Conservation (phyloP, 2,888 invertebrate genomes). For the Charanyca ferruginea region DNA sequence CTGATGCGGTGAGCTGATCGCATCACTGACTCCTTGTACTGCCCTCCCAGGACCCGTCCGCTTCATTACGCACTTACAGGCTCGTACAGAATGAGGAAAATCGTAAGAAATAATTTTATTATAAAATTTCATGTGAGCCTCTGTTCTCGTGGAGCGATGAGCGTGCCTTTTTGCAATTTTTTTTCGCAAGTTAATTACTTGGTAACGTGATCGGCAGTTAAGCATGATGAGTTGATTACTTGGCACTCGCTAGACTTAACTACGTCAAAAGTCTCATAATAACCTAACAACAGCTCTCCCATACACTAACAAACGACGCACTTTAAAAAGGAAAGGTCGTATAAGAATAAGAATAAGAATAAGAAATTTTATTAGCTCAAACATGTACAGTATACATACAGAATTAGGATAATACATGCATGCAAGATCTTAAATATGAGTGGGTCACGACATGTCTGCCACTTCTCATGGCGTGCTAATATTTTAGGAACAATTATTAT, state of each 20-base stretch:
- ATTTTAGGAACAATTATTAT: too few relatives aligned
- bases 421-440: too few relatives aligned
- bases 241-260: conserved; percentile 37
- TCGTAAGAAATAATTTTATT: conserved; percentile 72
- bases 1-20: conserved; percentile 89
- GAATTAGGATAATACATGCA: too few relatives aligned
- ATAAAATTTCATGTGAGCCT: conserved; percentile 61
- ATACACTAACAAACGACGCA: conserved; percentile 24
- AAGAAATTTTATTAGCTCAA: too few relatives aligned
- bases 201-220: conserved; percentile 36
- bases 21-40: conserved; percentile 89
- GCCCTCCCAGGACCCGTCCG: conserved; percentile 85
- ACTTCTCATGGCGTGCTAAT: too few relatives aligned
- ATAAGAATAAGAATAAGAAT: too few relatives aligned
- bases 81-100: conserved; percentile 76
- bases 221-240: conserved; percentile 36
- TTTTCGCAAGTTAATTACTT: conserved; percentile 37
- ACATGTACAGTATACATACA: too few relatives aligned
- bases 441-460: too few relatives aligned
- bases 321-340: conserved; percentile 31
- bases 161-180: conserved; percentile 18
- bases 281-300: conserved; percentile 16
- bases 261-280: conserved; percentile 1
- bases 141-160: conserved; percentile 30
- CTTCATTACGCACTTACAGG: conserved; percentile 87